These are phyloP conservation scores for Lysandra bellargus DNA, from an alignment of 2,888 invertebrate species.

Conservation along the genomic window DNA sequence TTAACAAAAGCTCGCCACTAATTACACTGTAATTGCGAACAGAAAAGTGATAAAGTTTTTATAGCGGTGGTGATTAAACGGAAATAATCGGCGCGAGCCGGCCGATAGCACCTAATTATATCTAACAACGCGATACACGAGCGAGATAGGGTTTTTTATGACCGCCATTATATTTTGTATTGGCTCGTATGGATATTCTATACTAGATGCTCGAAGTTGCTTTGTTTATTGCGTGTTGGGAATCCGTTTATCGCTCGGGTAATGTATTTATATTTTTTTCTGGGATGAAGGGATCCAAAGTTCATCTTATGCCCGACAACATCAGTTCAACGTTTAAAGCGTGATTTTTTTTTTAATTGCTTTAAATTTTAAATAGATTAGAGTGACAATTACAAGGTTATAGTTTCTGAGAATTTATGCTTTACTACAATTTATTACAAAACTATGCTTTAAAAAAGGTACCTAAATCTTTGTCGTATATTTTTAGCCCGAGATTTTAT, in stretches of 20 bases:
- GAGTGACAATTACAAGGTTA: no score
- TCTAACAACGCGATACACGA: constrained; percentile 17
- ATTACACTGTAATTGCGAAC: constrained; percentile 14
- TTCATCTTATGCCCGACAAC: no score
- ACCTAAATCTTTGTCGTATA: no score
- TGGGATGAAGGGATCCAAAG: background rate
- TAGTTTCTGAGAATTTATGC: no score
- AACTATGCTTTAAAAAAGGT: no score
- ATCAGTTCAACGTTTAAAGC: no score
- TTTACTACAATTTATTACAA: no score
- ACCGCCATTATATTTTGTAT: constrained; percentile 17
- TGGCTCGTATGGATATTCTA: background rate
- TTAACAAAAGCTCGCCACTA: constrained; percentile 12
- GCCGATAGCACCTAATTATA: constrained; percentile 4
- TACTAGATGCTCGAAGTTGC: background rate
- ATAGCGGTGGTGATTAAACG: constrained; percentile 27
- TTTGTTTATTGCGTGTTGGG: background rate
- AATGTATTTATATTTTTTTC: background rate
- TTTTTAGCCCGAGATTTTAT: no score
- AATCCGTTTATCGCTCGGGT: background rate
- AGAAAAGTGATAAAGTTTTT: constrained; percentile 31
- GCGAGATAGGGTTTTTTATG: constrained; percentile 7
- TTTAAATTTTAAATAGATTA: no score
- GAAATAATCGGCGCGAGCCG: constrained; percentile 11
- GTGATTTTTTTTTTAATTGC: no score